These are phyloP conservation scores for Axis porcinus DNA, from an alignment of 2,113 vertebrate genomes.

Conservation along the genomic window DNA sequence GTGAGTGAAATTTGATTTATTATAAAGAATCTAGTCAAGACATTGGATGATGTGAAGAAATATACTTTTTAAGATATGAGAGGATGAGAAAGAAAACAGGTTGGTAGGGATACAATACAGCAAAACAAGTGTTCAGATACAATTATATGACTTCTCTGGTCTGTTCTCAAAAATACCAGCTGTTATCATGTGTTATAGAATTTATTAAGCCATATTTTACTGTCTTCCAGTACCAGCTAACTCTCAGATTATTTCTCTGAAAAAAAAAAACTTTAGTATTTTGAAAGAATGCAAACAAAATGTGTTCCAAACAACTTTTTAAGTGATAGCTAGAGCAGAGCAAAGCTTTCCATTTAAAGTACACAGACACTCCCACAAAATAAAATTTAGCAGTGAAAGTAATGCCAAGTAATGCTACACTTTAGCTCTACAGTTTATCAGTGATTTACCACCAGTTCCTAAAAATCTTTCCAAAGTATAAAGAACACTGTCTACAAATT, in stretches of 20 bases:
- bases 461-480: background rate
- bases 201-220: background rate
- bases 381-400: background rate
- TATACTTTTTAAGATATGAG: background rate
- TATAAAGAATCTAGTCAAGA: background rate
- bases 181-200: background rate
- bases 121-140: background rate
- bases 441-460: background rate
- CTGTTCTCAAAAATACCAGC: background rate
- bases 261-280: background rate
- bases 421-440: background rate
- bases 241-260: background rate
- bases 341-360: background rate
- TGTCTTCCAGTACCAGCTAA: background rate
- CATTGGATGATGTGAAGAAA: background rate
- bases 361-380: background rate
- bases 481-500: background rate
- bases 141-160: slow-evolving; percentile 1
- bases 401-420: background rate
- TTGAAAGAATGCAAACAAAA: slow-evolving; percentile 3
- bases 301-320: background rate
- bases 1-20: background rate
- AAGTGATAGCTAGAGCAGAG: background rate
- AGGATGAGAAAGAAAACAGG: slow-evolving; percentile 11
- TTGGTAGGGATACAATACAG: background rate